Percentiles rank a stretch among this genome's conserved stretches.
phyloP scores from a whole-genome alignment of 2,888 invertebrate species.

The Catocala fraxini region DNA sequence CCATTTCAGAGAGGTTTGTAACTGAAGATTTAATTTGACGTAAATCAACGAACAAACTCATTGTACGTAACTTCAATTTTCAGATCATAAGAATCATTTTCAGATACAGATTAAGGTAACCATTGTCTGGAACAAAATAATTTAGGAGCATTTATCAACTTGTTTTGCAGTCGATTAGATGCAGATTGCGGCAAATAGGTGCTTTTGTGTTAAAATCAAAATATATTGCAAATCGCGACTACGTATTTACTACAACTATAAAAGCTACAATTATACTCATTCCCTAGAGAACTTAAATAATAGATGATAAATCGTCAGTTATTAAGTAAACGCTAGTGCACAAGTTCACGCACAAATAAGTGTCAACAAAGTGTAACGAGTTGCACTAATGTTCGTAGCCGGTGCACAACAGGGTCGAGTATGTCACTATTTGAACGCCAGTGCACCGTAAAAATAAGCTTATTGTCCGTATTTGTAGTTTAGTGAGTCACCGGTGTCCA shows the following conservation, averaged over 20 bases:
- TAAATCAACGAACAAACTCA: slow-evolving; percentile 85
- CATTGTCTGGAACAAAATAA: slow-evolving; percentile 46
- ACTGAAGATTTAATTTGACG: slow-evolving; percentile 83
- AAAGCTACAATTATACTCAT: too few relatives aligned
- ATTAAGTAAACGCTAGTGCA: neutral
- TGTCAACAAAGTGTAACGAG: slow-evolving; percentile 41
- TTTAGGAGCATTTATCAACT: slow-evolving; percentile 3
- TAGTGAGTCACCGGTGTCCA: slow-evolving; percentile 10
- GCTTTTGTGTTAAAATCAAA: too few relatives aligned
- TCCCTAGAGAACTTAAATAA: too few relatives aligned
- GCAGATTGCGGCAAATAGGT: too few relatives aligned
- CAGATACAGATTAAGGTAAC: slow-evolving; percentile 12
- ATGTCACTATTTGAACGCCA: slow-evolving; percentile 42
- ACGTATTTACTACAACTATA: too few relatives aligned
- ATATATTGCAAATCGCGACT: too few relatives aligned
- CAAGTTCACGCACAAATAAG: slow-evolving; percentile 1
- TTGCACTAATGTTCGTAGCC: slow-evolving; percentile 19
- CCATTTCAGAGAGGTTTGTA: slow-evolving; percentile 83
- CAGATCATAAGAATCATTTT: slow-evolving; percentile 41
- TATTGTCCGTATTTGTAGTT: slow-evolving; percentile 14
- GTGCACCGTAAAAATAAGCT: slow-evolving; percentile 36
- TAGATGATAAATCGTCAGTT: too few relatives aligned
- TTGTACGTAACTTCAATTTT: slow-evolving; percentile 47
- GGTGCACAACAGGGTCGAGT: slow-evolving; percentile 29
- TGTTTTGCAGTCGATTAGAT: neutral